Conservation (phyloP, 2,797 vertebrate genomes). For the Telmatherina bonti region DNA sequence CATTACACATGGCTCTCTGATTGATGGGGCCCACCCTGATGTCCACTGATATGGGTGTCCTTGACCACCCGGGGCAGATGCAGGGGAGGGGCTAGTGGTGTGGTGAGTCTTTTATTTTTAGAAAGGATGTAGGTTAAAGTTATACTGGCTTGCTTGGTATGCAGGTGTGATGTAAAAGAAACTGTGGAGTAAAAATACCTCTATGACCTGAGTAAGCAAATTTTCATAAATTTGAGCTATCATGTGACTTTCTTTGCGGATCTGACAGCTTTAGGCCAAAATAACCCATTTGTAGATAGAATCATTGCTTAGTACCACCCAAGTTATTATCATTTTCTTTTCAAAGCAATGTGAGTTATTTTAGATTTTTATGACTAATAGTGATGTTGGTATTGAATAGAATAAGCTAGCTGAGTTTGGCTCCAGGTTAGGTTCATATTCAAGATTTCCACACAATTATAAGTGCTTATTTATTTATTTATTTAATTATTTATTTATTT, state of each 20-base stretch:
- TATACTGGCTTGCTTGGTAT: neutral
- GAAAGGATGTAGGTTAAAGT: constrained; percentile 2
- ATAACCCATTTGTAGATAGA: neutral
- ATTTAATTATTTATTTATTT: too few relatives aligned
- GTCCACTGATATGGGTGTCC: constrained; percentile 82
- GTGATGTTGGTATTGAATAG: too few relatives aligned
- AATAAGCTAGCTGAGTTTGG: neutral
- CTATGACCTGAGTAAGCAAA: neutral
- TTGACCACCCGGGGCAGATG: constrained; percentile 78
- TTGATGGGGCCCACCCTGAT: constrained; percentile 81
- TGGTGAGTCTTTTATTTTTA: constrained; percentile 24
- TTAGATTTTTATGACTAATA: neutral
- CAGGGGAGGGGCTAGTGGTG: constrained; percentile 38
- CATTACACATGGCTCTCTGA: constrained; percentile 83
- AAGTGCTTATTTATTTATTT: too few relatives aligned
- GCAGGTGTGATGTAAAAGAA: neutral
- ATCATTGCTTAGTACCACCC: neutral
- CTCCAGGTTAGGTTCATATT: neutral
- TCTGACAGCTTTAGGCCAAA: neutral
- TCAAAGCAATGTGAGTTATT: neutral
- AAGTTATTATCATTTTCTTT: neutral
- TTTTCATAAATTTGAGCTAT: neutral
- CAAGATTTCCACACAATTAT: too few relatives aligned
- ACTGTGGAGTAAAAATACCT: neutral
- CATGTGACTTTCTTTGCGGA: neutral